Base-by-base conservation (phyloP, 92 coral and sea anemone species). In the Zoanthus solanderi region DNA sequence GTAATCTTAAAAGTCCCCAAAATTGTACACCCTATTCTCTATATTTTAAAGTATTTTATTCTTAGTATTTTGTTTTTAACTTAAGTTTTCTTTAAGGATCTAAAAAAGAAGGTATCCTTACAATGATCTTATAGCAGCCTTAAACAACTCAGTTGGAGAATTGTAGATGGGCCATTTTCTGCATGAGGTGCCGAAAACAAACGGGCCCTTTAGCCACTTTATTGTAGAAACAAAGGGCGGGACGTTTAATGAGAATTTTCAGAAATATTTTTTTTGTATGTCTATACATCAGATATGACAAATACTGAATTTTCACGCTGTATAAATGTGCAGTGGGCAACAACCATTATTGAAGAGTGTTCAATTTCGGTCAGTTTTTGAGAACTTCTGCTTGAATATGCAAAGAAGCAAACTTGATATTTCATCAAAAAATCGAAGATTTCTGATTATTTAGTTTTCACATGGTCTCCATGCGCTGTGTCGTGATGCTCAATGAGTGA, bases 161-260 rank as follows among this genome's bases (percentile, higher is more conserved):
- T 42, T 42, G 86, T 71, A 84, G 57, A 78, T 79, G 83, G 63
- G 72, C 92, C 92, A 88, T 91, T 91, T 91, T 91, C 89, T 91
- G 92, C 86, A 91, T 88, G 94, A 91, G 82, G 89, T 88, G 89
- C 86, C 88, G 92, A 84, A 78, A 77, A 88, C 87, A 88, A 88
- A 88, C 87, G 88, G 87, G 87, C 87, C 87, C 94, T 91, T 88
- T 88, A 57, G 75, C 92, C 83, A 79, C 92, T 88, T 91, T 91
- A 78, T 88, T 88, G 74, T 78, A 80, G 72, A 73, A 71, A 91
- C 90, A 88, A 91, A 89, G 92, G 76, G 87, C 83, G 82, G 91
- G 94, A 84, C 94, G 92, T 91, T 91, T 91, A 78, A 88, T 84
- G 89, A 78, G 78, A 84, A 85, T 84, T 91, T 88, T 87, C 72